Evolutionary conservation across 1,140 invertebrate species (phyloP), one percentile per base, ranked within the genome.

Genomic region (Atta colombica): DNA sequence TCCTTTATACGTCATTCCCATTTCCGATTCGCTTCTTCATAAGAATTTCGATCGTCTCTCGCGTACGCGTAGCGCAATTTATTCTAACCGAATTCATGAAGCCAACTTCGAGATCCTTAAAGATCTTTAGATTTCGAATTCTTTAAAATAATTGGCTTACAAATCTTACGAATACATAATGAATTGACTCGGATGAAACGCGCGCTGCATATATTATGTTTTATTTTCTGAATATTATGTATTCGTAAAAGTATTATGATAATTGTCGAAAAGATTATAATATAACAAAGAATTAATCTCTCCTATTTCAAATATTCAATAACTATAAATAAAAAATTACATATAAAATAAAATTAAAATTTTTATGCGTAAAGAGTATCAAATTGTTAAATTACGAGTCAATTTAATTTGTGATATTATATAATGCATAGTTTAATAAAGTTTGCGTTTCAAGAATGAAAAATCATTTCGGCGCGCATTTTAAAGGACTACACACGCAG

Each of bases 1-100:
- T 92, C 90, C 89, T 91, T 90, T 91, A 92, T 91, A 90, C 85
- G 88, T 89, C 90, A 90, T 91, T 91, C 81, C 87, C 85, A 91
- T 90, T 92, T 92, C 89, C 91, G 91, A 92, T 92, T 89, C 86
- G 75, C 58, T 89, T 85, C 69, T 87, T 74, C 85, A 77, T 71
- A 72, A 66, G 80, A 88, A 89, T 88, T 85, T 77, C 74, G 77
- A 89, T 87, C 89, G 89, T 66, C 75, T 80, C 75, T 25, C 63
- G 77, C 61, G 77, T 16, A 35, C 77, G 77, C 61, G 77, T 16
- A 35, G 55, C n/a, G 71, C 88, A 89, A 89, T 90, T 90, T 89
- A 89, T 90, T 87, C 88, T 78, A 35, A 69, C 77, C 61, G 75
- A 74, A 61, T 75, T 39, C 81, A 74, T 66, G 88, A 89, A 28